These are phyloP conservation scores for Diplolepis rosae DNA, from an alignment of 2,888 invertebrate genomes.

Conservation along the genomic window DNA sequence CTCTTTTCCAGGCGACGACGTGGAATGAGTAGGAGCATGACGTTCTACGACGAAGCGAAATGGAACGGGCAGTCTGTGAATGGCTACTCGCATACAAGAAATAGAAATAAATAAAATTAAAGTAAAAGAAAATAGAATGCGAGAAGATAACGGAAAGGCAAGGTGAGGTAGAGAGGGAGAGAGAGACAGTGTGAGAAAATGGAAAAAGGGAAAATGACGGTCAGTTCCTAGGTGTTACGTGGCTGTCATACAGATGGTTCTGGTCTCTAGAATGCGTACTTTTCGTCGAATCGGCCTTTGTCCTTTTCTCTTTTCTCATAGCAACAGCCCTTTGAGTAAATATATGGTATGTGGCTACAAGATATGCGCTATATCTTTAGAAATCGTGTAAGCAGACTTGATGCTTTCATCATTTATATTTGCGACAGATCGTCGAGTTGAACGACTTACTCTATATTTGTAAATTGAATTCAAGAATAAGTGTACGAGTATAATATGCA, in stretches of 20 bases:
- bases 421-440: background rate
- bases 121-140: conserved; percentile 56
- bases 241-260: conserved; percentile 45
- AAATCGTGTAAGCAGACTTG: background rate
- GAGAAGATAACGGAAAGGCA: conserved; percentile 35
- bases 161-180: conserved; percentile 46
- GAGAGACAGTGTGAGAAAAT: conserved; percentile 34
- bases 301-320: conserved; percentile 25
- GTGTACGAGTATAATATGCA: no score
- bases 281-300: conserved; percentile 38
- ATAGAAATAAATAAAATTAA: conserved; percentile 61
- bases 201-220: conserved; percentile 39
- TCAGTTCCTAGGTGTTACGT: conserved; percentile 52
- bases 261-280: conserved; percentile 24
- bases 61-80: conserved; percentile 47
- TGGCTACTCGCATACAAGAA: conserved; percentile 39
- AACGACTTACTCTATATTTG: no score
- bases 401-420: background rate
- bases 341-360: conserved; percentile 15
- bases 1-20: conserved; percentile 61
- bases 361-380: background rate
- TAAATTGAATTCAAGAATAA: no score
- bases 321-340: conserved; percentile 14
- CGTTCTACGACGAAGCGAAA: conserved; percentile 43
- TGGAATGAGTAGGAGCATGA: conserved; percentile 57